Conservation (phyloP, 1,140 invertebrate species). For the Pemphigus obesinymphae region DNA sequence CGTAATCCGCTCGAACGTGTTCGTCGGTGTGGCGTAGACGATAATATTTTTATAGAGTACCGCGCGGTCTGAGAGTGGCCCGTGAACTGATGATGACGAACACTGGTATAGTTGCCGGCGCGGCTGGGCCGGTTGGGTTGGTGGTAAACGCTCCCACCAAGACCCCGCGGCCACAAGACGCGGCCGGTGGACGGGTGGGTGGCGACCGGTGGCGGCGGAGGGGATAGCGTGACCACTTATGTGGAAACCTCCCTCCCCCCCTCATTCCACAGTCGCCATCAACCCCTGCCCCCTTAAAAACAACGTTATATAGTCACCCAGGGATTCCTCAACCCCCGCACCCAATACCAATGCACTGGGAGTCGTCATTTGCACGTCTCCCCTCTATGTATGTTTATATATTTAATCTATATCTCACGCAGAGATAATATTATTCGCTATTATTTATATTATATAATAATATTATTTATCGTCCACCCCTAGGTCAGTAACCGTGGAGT, state of each 20-base stretch:
- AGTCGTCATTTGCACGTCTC: not conserved
- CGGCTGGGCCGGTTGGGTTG: not conserved
- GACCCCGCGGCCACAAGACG: not conserved
- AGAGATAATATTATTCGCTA: too few species aligned
- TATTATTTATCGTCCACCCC: too few species aligned
- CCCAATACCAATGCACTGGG: not conserved
- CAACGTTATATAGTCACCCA: too few species aligned
- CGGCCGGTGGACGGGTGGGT: not conserved
- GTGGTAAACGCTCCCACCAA: constrained; percentile 20
- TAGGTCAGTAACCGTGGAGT: too few species aligned
- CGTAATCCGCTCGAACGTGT: constrained; percentile 9
- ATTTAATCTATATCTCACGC: too few species aligned
- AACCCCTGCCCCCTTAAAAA: not conserved
- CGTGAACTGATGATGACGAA: constrained; percentile 33
- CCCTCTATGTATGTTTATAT: too few species aligned
- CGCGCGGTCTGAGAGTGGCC: constrained; percentile 21
- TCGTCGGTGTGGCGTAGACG: not conserved
- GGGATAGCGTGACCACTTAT: constrained; percentile 29
- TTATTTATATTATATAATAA: too few species aligned
- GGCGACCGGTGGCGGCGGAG: not conserved
- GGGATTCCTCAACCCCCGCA: not conserved
- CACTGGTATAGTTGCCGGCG: not conserved
- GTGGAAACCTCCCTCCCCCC: constrained; percentile 1
- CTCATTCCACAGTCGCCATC: not conserved
- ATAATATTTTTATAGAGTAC: too few species aligned